Base-by-base conservation (phyloP, 53 echinoderm and acorn worm genomes). In the Apostichopus leukothele region DNA sequence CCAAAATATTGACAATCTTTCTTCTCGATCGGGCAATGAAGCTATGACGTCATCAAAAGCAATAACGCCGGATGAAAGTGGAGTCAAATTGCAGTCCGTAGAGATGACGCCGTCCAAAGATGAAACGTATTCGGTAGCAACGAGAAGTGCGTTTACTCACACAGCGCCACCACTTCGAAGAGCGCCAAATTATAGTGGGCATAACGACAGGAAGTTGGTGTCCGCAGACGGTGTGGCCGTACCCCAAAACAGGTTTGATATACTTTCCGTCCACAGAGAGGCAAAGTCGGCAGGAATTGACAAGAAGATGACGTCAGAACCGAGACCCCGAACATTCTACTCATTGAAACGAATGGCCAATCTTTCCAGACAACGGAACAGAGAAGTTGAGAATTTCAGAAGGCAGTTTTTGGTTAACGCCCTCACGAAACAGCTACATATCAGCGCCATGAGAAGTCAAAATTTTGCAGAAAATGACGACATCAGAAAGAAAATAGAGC, bases 401-500 rank as follows among this genome's bases (percentile, higher is more conserved):
- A 91, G 91, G 18, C 96, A 96, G 68, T 96, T 94, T 83, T 60
- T 96, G 25, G 96, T 93, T 6, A 92, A 92, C 81, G 93, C 94
- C 27, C 91, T 96, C 87, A 88, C 96, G 1, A 91, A 92, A 51
- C 91, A 94, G 81, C 89, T 96, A 18, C 94, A 92, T 16, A 91
- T 94, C 52, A 96, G 96, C 78, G 96, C 94, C 12, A 88, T 96
- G 61, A 80, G 91, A 7, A 92, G 94, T 50, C 91, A 91, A 59
- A 91, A 87, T 68, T 96, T 96, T 50, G 96, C 89, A 5, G 92
- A 92, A 51, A 93, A 94, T 67, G 94, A 96, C 88, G 96, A 96
- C 63, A 93, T 96, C 67, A 92, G 96, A 75, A 96, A 96, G 94
- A 96, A 96, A 89, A 96, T 94, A 75, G 96, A 94, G 13, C 78